Base-by-base conservation (phyloP, 2,113 vertebrate genomes). In the Pholis gunnellus region DNA sequence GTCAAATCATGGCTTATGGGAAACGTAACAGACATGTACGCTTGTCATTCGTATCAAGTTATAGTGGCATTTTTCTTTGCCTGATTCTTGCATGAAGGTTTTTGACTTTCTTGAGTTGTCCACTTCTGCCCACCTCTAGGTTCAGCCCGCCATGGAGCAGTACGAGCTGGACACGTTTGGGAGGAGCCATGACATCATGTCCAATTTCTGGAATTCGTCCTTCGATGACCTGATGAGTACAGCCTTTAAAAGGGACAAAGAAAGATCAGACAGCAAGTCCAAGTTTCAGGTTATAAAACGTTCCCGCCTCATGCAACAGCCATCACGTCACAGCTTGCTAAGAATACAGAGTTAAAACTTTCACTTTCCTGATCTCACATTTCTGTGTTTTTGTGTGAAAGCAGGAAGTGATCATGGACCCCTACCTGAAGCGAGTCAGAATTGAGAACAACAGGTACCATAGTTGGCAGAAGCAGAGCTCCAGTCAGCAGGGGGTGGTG, bases 121-220 rank as follows among this genome's bases (percentile, higher is more conserved):
- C 3, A 34, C 34, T 34, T 34, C 34, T 34, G 34, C 34, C 48
- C 9, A 2, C 59, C 6, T 68, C 3, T 75, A 99, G 98, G 97
- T 99, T 46, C 95, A 96, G 88, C 96, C 97, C 72, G 95, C 95
- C 70, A 98, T 97, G 97, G 96, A 96, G 9, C 97, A 97, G 88
- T 99, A 98, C 5, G 97, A 98, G 85, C 93, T 96, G 91, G 98
- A 99, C 93, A 99, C 96, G 0, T 99, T 99, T 0, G 96, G 96
- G 10, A 96, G 96, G 91, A 97, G 97, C 87, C 98, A 99, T 0
- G 96, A 99, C 89, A 97, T 97, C 89, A 99, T 99, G 97, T 99
- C 98, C 10, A 96, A 96, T 64, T 99, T 99, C 93, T 99, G 98
- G 98, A 99, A 99, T 5, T 96, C 97, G 34, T 99, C 98, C 80